These are phyloP conservation scores for Propithecus deckenii DNA, from an alignment of 2,797 vertebrate genomes.

Conservation along the genomic window DNA sequence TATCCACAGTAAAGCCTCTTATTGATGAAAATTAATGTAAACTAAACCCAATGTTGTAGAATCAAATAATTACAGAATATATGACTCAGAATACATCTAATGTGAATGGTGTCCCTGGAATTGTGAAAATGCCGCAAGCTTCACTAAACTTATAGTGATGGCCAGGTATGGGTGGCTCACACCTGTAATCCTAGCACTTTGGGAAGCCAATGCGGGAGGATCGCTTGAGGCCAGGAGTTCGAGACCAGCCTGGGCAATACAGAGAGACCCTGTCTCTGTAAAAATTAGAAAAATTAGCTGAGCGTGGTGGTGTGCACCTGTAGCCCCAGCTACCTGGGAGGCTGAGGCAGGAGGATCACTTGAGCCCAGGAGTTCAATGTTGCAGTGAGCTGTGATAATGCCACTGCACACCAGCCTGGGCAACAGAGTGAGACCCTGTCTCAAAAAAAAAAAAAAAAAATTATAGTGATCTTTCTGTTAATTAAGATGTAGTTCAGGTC, in stretches of 20 bases:
- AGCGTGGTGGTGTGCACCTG: not conserved
- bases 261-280: not conserved
- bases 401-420: not conserved
- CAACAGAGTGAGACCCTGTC: not conserved
- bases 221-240: not conserved
- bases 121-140: not conserved
- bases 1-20: not conserved
- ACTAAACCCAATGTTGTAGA: not conserved
- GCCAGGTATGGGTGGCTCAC: not conserved
- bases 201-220: not conserved
- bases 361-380: not conserved
- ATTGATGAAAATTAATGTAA: constrained; percentile 16
- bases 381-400: not conserved
- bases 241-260: not conserved
- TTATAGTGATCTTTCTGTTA: not conserved
- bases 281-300: not conserved
- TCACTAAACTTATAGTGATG: not conserved
- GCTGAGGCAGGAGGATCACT: not conserved
- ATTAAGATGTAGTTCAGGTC: not conserved
- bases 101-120: not conserved
- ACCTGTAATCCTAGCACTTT: not conserved
- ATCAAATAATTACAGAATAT: not conserved
- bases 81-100: not conserved
- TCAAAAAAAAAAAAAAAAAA: not conserved
- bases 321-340: not conserved